Percentiles rank a stretch among this genome's conserved stretches.
Evolutionary conservation across 2,888 invertebrate genomes (phyloP).

Genomic region (Xylota sylvarum): DNA sequence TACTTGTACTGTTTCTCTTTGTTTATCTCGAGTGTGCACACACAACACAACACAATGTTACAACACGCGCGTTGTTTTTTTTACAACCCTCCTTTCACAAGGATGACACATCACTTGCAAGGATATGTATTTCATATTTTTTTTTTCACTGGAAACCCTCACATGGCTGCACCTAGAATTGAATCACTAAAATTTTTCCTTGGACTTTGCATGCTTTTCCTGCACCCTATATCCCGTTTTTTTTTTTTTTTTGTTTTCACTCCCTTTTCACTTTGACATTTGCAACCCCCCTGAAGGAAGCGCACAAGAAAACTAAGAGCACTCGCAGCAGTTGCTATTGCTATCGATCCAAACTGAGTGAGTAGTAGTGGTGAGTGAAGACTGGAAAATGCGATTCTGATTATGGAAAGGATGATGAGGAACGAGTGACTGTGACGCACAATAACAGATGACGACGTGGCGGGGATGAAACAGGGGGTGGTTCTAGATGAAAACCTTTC

Average conservation of each 20-base stretch:
- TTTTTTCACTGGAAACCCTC: slow-evolving; percentile 55
- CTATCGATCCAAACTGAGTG: slow-evolving; percentile 65
- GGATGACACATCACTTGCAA: slow-evolving; percentile 71
- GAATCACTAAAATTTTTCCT: slow-evolving; percentile 65
- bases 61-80: slow-evolving; percentile 63
- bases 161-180: slow-evolving; percentile 69
- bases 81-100: slow-evolving; percentile 40
- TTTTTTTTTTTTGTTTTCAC: not conserved
- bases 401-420: slow-evolving; percentile 57
- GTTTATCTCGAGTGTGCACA: slow-evolving; percentile 61
- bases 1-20: slow-evolving; percentile 57
- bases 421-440: slow-evolving; percentile 71
- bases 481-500: slow-evolving; percentile 45
- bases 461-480: slow-evolving; percentile 32
- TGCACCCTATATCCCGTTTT: slow-evolving; percentile 4
- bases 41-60: slow-evolving; percentile 46
- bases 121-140: slow-evolving; percentile 68
- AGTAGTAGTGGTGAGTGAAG: slow-evolving; percentile 49
- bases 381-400: slow-evolving; percentile 75
- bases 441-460: slow-evolving; percentile 71
- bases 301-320: slow-evolving; percentile 44
- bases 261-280: slow-evolving; percentile 59
- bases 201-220: slow-evolving; percentile 54
- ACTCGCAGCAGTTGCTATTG: slow-evolving; percentile 64
- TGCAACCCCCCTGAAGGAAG: slow-evolving; percentile 51